Conservation (phyloP, 2,888 invertebrate species). For the Orthosia gracilis region DNA sequence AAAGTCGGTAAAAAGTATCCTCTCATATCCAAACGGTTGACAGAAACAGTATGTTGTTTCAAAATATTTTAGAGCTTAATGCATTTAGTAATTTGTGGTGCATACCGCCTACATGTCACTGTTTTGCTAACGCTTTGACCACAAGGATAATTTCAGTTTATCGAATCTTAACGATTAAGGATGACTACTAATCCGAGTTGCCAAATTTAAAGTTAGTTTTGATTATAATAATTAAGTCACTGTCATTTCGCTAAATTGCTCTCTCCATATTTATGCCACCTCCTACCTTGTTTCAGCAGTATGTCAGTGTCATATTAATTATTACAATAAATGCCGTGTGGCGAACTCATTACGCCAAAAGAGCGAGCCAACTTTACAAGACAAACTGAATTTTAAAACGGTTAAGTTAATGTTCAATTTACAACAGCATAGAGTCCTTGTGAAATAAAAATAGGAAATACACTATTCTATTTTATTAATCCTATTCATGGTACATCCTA, state of each 20-base stretch:
- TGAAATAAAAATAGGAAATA: slow-evolving; percentile 18
- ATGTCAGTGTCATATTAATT: slow-evolving; percentile 38
- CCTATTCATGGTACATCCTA: slow-evolving; percentile 8
- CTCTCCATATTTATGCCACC: slow-evolving; percentile 6
- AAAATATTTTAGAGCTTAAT: too few species aligned
- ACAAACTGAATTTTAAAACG: not conserved
- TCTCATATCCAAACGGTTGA: too few species aligned
- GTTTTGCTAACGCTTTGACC: too few species aligned
- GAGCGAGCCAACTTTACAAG: not conserved
- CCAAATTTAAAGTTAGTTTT: too few species aligned
- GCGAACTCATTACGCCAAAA: slow-evolving; percentile 13
- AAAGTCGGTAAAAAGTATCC: too few species aligned
- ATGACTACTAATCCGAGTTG: too few species aligned
- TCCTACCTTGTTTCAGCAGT: slow-evolving; percentile 1
- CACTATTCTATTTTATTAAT: not conserved
- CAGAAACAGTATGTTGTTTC: too few species aligned
- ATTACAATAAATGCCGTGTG: slow-evolving; percentile 12
- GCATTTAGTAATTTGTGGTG: too few species aligned
- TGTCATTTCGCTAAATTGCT: not conserved
- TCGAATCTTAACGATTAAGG: too few species aligned
- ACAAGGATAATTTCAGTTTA: too few species aligned
- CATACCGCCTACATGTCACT: too few species aligned
- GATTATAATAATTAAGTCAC: too few species aligned
- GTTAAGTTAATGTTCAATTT: not conserved
- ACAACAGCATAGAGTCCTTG: not conserved